These are phyloP conservation scores for Sphenodon punctatus DNA, from an alignment of 2,797 vertebrate species.

Conservation along the genomic window DNA sequence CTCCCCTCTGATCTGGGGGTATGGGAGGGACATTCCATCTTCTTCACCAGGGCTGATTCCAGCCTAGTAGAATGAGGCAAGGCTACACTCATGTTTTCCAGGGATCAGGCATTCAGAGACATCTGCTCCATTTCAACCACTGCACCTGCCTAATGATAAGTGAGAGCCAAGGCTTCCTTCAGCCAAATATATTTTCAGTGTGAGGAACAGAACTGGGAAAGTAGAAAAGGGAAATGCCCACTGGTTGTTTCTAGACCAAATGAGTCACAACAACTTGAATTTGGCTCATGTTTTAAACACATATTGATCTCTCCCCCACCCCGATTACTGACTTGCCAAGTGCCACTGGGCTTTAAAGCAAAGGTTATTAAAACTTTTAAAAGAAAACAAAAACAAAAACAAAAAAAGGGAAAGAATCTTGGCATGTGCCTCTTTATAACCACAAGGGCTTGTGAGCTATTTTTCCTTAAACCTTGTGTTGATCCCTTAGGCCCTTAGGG, in stretches of 20 bases:
- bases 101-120: not conserved
- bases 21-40: too few species aligned
- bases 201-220: not conserved
- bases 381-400: too few species aligned
- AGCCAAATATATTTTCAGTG: not conserved
- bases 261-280: not conserved
- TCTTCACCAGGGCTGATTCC: too few species aligned
- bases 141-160: not conserved
- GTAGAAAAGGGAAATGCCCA: not conserved
- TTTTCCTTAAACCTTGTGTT: not conserved
- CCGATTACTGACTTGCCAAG: not conserved
- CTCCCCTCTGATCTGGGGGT: too few species aligned
- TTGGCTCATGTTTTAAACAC: not conserved
- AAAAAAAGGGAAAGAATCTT: too few species aligned
- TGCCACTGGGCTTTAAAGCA: not conserved
- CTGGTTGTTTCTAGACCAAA: not conserved
- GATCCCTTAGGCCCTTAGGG: not conserved
- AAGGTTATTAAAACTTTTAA: not conserved
- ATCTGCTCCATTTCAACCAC: not conserved
- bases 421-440: not conserved
- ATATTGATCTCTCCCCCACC: not conserved
- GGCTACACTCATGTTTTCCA: too few species aligned
- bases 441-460: not conserved
- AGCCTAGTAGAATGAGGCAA: too few species aligned
- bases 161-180: not conserved